These are phyloP conservation scores for Plagodis pulveraria DNA, from an alignment of 2,888 invertebrate genomes.

Conservation along the genomic window DNA sequence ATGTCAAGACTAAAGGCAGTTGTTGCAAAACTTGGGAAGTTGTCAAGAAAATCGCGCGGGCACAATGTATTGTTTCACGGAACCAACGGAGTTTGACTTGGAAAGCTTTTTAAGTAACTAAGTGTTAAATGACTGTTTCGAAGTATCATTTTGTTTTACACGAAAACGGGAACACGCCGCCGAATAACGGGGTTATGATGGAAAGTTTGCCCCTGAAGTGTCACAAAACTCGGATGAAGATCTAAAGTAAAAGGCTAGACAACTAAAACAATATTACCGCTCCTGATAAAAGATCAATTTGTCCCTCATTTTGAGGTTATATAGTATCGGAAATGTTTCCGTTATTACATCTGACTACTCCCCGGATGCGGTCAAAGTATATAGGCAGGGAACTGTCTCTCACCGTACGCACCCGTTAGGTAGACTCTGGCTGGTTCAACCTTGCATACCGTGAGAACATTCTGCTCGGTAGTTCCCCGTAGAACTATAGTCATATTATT, in stretches of 20 bases:
- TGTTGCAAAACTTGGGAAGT: slow-evolving; percentile 61
- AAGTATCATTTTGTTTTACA: slow-evolving; percentile 42
- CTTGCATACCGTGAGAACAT: too few species aligned
- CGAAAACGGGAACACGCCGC: slow-evolving; percentile 24
- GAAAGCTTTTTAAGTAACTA: slow-evolving; percentile 56
- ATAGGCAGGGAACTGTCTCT: too few species aligned
- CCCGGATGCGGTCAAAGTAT: too few species aligned
- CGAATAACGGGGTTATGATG: slow-evolving; percentile 30
- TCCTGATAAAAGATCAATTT: too few species aligned
- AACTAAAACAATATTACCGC: too few species aligned
- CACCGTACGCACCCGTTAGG: too few species aligned
- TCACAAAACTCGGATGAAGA: slow-evolving; percentile 24
- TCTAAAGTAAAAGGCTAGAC: slow-evolving; percentile 2
- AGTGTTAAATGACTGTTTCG: slow-evolving; percentile 50
- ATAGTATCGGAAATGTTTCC: neutral
- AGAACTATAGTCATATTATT: too few species aligned
- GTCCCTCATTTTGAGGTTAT: too few species aligned
- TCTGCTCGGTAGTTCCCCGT: too few species aligned
- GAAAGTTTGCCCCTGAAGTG: slow-evolving; percentile 28
- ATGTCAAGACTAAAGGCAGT: slow-evolving; percentile 70
- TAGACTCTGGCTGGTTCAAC: too few species aligned
- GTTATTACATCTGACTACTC: too few species aligned
- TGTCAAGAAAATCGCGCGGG: slow-evolving; percentile 50
- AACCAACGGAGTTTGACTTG: slow-evolving; percentile 45
- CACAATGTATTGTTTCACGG: slow-evolving; percentile 53